Percentiles rank a stretch among this genome's conserved stretches.
Conservation (phyloP, 1,140 invertebrate genomes). For the Danaus plexippus region DNA sequence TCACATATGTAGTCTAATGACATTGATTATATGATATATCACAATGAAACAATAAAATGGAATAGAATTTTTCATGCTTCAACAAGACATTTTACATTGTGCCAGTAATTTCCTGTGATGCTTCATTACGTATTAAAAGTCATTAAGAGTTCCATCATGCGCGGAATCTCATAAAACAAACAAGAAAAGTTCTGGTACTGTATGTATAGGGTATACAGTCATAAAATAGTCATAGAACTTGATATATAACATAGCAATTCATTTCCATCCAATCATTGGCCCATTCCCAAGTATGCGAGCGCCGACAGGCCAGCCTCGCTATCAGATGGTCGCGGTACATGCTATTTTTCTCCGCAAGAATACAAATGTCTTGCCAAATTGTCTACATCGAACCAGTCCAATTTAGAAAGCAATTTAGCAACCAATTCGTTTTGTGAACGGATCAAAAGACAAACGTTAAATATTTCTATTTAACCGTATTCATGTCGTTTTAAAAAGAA, state of each 20-base stretch:
- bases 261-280: conserved; percentile 60
- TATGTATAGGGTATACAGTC: no score
- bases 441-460: conserved; percentile 62
- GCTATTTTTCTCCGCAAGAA: conserved; percentile 68
- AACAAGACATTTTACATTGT: no score
- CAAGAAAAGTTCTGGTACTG: no score
- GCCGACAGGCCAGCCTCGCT: conserved; percentile 52
- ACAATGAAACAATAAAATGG: no score
- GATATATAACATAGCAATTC: conserved; percentile 16
- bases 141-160: no score
- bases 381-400: conserved; percentile 66
- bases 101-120: no score
- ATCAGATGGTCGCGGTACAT: conserved; percentile 64
- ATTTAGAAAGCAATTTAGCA: conserved; percentile 70
- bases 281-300: conserved; percentile 44
- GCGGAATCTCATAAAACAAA: no score
- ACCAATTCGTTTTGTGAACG: conserved; percentile 68
- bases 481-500: background rate
- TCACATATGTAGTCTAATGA: no score
- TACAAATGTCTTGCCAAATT: conserved; percentile 71
- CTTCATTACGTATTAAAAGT: no score
- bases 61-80: no score
- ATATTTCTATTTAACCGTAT: conserved; percentile 58
- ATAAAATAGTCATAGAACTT: no score
- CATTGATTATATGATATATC: no score